phyloP scores from a whole-genome alignment of 2,797 vertebrate genomes.

The Microctenopoma stevenorrisi region DNA sequence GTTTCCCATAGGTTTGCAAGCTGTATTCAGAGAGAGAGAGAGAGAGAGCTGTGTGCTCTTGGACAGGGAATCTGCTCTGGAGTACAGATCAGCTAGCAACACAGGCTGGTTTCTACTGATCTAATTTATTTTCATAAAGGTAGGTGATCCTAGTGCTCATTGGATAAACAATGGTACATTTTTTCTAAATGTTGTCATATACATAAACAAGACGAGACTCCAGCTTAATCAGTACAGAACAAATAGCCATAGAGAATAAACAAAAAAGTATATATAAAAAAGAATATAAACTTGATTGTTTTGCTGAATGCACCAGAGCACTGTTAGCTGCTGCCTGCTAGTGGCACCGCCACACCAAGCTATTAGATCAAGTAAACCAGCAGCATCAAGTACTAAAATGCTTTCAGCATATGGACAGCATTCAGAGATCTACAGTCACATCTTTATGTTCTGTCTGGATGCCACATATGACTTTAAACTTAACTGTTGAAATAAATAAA shows the following conservation, averaged over 20 bases:
- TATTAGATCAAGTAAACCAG: not conserved
- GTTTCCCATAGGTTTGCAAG: conserved; percentile 25
- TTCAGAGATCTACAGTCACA: conserved; percentile 4
- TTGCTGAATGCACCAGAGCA: too few relatives aligned
- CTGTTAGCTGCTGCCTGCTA: too few relatives aligned
- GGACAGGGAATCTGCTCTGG: conserved; percentile 24
- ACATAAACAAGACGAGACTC: too few relatives aligned
- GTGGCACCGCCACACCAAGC: not conserved
- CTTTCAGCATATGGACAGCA: conserved; percentile 8
- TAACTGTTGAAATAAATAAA: too few relatives aligned
- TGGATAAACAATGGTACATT: not conserved
- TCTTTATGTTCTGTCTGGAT: too few relatives aligned
- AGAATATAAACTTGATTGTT: too few relatives aligned
- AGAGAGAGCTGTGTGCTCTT: conserved; percentile 40
- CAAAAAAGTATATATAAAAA: too few relatives aligned
- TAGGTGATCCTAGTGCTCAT: not conserved
- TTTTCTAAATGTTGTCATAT: not conserved
- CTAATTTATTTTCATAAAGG: conserved; percentile 16
- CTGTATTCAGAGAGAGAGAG: conserved; percentile 8
- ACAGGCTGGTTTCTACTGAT: conserved; percentile 3
- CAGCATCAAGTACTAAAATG: conserved; percentile 7
- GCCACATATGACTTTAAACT: too few relatives aligned
- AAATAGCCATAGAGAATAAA: too few relatives aligned
- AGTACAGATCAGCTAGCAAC: conserved; percentile 29
- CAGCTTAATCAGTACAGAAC: too few relatives aligned